These are phyloP conservation scores for Zygothrica quintamaculata DNA, from an alignment of 2,888 invertebrate genomes.

Conservation along the genomic window DNA sequence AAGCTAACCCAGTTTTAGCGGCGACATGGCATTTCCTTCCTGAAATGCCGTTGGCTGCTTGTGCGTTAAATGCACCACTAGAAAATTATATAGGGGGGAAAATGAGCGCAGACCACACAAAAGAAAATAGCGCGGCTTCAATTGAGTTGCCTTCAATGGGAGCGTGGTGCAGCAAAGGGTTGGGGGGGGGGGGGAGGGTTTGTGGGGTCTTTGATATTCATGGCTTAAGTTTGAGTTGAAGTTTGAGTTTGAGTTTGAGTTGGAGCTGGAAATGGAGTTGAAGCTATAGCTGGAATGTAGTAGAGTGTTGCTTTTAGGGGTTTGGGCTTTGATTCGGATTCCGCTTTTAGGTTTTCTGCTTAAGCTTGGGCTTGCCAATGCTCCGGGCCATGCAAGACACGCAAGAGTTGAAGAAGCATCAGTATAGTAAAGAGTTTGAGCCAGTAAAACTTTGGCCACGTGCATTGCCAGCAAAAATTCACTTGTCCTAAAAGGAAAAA, in stretches of 20 bases:
- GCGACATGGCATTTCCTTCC: constrained; percentile 77
- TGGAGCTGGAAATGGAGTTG: too few relatives aligned
- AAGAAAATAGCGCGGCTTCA: constrained; percentile 42
- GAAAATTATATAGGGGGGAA: constrained; percentile 45
- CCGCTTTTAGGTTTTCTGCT: neutral
- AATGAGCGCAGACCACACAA: constrained; percentile 32
- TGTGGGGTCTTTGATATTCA: too few relatives aligned
- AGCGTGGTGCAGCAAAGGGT: too few relatives aligned
- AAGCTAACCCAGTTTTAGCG: constrained; percentile 79
- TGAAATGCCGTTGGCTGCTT: constrained; percentile 35
- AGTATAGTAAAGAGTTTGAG: constrained; percentile 23
- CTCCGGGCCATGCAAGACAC: constrained; percentile 48
- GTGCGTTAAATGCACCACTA: constrained; percentile 68
- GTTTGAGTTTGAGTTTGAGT: too few relatives aligned
- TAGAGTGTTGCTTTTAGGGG: too few relatives aligned
- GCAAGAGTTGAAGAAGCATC: constrained; percentile 41
- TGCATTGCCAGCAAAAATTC: constrained; percentile 64
- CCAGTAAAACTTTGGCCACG: constrained; percentile 62
- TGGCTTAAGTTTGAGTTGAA: too few relatives aligned
- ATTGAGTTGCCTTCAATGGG: too few relatives aligned
- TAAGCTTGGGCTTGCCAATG: neutral
- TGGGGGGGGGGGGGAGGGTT: too few relatives aligned
- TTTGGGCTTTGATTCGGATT: constrained; percentile 4
- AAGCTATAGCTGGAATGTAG: too few relatives aligned
- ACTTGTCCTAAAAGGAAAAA: constrained; percentile 45